Evolutionary conservation across 2,888 invertebrate genomes (phyloP).

Genomic region (Crematogaster levior): DNA sequence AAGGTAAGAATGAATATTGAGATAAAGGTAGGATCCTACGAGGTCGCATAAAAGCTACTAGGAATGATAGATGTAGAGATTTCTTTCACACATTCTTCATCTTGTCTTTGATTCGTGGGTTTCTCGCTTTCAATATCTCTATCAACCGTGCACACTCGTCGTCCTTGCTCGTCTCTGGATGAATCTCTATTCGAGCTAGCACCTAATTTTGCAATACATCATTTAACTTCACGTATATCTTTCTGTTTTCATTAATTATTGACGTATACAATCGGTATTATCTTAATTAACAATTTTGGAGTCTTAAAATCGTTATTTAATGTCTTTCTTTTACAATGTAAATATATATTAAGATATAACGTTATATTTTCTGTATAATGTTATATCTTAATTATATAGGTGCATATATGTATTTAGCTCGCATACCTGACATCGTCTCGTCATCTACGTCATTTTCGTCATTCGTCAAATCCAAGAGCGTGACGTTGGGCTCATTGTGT

Average conservation of each 20-base stretch:
- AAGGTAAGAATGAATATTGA: background rate
- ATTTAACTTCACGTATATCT: background rate
- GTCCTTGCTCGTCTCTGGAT: slow-evolving; percentile 62
- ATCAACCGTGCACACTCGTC: slow-evolving; percentile 67
- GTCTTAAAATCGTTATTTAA: slow-evolving; percentile 6
- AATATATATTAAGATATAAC: background rate
- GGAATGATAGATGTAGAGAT: slow-evolving; percentile 58
- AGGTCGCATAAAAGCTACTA: slow-evolving; percentile 60
- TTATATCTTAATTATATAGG: background rate
- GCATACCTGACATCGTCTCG: slow-evolving; percentile 92
- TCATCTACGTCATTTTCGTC: slow-evolving; percentile 96
- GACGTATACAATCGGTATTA: background rate
- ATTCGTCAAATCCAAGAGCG: slow-evolving; percentile 89
- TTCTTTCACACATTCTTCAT: slow-evolving; percentile 65
- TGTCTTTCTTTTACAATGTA: background rate
- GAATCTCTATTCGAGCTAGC: slow-evolving; percentile 73
- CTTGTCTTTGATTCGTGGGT: slow-evolving; percentile 74
- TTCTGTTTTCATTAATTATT: background rate
- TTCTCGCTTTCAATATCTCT: slow-evolving; percentile 68
- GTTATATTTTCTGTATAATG: background rate
- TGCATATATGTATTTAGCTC: slow-evolving; percentile 14
- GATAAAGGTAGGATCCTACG: slow-evolving; percentile 28
- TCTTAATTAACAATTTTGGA: background rate
- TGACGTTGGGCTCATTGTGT: slow-evolving; percentile 85
- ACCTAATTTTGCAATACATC: slow-evolving; percentile 69